A percentile compares a stretch with the other conserved stretches of the same genome.
Conservation (phyloP, 2,113 vertebrate genomes). For the Corvus cornix region DNA sequence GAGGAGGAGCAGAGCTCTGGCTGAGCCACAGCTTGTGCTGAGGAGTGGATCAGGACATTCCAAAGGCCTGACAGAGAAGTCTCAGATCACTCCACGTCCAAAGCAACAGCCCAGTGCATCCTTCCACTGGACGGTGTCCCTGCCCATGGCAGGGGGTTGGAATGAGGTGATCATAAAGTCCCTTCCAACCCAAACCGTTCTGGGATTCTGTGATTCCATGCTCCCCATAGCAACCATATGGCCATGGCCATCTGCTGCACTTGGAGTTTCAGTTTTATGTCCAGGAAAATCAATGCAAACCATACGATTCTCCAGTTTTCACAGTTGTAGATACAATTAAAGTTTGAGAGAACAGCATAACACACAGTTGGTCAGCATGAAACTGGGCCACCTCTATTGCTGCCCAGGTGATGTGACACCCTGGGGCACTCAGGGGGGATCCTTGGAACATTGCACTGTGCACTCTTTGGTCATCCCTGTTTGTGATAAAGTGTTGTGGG, state of each 20-base stretch:
- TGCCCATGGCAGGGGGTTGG: not conserved
- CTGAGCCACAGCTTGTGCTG: not conserved
- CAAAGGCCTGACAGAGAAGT: not conserved
- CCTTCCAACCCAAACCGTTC: not conserved
- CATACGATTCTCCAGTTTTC: not conserved
- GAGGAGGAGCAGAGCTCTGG: not conserved
- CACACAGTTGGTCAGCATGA: not conserved
- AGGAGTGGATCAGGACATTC: not conserved
- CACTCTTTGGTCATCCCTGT: not conserved
- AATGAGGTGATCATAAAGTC: not conserved
- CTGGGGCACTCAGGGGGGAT: fast-evolving
- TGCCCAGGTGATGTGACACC: not conserved
- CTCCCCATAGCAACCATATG: not conserved
- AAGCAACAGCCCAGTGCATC: not conserved
- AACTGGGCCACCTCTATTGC: not conserved
- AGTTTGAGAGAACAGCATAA: not conserved
- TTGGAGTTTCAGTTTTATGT: not conserved
- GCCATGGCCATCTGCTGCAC: not conserved
- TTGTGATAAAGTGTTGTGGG: not conserved
- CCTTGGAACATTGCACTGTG: not conserved
- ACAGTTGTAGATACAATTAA: not conserved
- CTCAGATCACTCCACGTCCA: not conserved
- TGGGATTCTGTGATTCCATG: not conserved
- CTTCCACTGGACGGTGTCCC: not conserved
- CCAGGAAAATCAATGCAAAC: not conserved